Percentiles rank a stretch among this genome's conserved stretches.
Evolutionary conservation across 2,888 invertebrate species (phyloP).

Genomic region (Chrysopilus asiliformis): DNA sequence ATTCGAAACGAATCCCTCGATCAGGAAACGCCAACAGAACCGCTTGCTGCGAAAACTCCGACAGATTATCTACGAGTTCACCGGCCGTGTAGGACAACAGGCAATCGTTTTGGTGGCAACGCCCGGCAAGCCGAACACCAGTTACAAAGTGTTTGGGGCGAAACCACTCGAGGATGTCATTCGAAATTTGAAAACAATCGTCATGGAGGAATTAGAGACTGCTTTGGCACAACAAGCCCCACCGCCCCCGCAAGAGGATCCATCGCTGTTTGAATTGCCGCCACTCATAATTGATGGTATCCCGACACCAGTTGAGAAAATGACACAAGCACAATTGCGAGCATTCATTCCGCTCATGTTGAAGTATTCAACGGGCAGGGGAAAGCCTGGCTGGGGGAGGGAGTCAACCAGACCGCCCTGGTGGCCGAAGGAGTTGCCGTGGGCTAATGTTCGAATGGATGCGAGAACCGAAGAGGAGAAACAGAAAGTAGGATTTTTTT

Average conservation of each 20-base stretch:
- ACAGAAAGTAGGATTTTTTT: constrained; percentile 75
- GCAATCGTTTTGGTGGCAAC: constrained; percentile 92
- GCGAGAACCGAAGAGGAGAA: constrained; percentile 92
- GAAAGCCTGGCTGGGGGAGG: constrained; percentile 96
- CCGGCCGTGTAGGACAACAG: constrained; percentile 92
- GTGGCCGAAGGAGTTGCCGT: constrained; percentile 97
- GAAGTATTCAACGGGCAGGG: constrained; percentile 92
- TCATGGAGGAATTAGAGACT: constrained; percentile 90
- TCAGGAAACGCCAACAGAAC: constrained; percentile 90
- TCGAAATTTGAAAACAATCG: constrained; percentile 74
- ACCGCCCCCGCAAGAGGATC: constrained; percentile 66
- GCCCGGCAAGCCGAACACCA: constrained; percentile 89
- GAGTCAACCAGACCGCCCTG: constrained; percentile 91
- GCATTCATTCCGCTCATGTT: constrained; percentile 97
- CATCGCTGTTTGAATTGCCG: constrained; percentile 87
- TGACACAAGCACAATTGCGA: constrained; percentile 94
- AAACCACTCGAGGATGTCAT: constrained; percentile 95
- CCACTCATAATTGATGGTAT: constrained; percentile 95
- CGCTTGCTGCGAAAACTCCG: constrained; percentile 74
- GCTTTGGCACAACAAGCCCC: constrained; percentile 89
- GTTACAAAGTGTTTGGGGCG: constrained; percentile 93
- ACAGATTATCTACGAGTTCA: constrained; percentile 93
- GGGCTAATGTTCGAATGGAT: constrained; percentile 98
- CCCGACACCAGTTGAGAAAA: constrained; percentile 96
- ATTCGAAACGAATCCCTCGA: constrained; percentile 94